A percentile compares a stretch with the other conserved stretches of the same genome.
Evolutionary conservation across 2,113 vertebrate species (phyloP).

Genomic region (Eurystomus gularis): DNA sequence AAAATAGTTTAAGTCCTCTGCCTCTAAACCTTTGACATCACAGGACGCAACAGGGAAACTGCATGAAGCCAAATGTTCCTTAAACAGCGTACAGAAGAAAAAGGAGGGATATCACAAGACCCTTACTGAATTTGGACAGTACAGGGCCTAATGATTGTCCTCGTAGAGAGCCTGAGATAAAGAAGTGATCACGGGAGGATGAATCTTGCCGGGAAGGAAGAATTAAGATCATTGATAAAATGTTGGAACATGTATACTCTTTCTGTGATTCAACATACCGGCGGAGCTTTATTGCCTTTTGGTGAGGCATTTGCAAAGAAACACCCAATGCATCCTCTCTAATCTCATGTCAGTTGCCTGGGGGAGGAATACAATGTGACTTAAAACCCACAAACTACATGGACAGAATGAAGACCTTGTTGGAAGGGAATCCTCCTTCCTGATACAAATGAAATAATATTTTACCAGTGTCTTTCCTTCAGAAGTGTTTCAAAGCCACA

Average conservation of each 20-base stretch:
- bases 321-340: neutral
- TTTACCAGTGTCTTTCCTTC: neutral
- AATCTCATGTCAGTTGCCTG: neutral
- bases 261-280: neutral
- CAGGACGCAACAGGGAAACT: neutral
- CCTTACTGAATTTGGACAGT: neutral
- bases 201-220: neutral
- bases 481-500: neutral
- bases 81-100: neutral
- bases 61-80: neutral
- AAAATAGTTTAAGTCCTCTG: neutral
- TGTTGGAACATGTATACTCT: neutral
- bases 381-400: neutral
- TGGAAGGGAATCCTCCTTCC: neutral
- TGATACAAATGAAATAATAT: neutral
- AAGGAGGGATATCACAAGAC: neutral
- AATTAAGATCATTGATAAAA: neutral
- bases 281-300: neutral
- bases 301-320: neutral
- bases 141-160: neutral
- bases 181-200: neutral
- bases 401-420: neutral
- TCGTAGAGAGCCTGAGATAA: neutral
- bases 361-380: neutral
- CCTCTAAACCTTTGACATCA: neutral